A percentile compares a stretch with the other conserved stretches of the same genome.
Conservation (phyloP, 2,113 vertebrate species). For the Burhinus oedicnemus region DNA sequence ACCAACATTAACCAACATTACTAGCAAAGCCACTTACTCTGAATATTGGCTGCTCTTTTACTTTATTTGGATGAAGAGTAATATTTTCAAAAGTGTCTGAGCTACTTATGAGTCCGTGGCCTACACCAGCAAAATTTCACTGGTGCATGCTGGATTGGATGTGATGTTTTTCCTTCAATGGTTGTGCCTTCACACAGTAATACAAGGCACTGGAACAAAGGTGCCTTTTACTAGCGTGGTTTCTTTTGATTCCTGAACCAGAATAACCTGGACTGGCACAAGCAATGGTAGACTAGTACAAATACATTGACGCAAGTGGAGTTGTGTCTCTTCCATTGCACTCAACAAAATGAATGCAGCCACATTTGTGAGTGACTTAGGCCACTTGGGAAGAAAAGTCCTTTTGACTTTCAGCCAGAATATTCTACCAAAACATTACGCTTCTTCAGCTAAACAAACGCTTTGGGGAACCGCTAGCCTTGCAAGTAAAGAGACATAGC, state of each 20-base stretch:
- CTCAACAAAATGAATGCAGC: not conserved
- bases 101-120: not conserved
- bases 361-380: not conserved
- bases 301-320: rapidly evolving
- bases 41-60: slow-evolving; percentile 42
- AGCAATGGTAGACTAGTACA: not conserved
- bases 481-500: not conserved
- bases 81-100: slow-evolving; percentile 28
- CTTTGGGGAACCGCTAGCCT: not conserved
- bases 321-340: not conserved
- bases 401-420: not conserved
- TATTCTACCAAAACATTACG: not conserved
- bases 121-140: not conserved
- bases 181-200: not conserved
- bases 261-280: not conserved
- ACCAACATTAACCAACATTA: slow-evolving; percentile 23
- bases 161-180: not conserved
- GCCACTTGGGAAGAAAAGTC: not conserved
- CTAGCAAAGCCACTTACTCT: slow-evolving; percentile 25
- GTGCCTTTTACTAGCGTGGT: not conserved
- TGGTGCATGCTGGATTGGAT: not conserved
- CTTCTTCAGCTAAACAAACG: not conserved
- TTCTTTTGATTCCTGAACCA: not conserved
- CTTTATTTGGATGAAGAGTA: slow-evolving; percentile 48
- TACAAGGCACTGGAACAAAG: not conserved